Percentiles rank a stretch among this genome's conserved stretches.
These are phyloP conservation scores for Drosophila merina DNA, from an alignment of 2,888 invertebrate species.

Conservation along the genomic window DNA sequence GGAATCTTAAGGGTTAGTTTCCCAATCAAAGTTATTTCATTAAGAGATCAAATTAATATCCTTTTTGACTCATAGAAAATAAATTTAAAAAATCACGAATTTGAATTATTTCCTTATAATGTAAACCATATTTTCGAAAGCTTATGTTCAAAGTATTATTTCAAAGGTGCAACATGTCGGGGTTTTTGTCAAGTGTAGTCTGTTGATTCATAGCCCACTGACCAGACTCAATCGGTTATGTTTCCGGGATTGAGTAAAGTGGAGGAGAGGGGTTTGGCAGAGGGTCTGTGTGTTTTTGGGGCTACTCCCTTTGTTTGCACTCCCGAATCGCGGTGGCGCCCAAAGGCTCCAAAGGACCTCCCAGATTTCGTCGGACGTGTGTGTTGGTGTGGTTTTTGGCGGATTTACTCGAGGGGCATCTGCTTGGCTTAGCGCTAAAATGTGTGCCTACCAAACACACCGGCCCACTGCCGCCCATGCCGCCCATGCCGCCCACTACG, in stretches of 20 bases:
- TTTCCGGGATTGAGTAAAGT: slow-evolving; percentile 2
- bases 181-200: not conserved
- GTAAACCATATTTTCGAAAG: too few species aligned
- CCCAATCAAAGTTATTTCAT: too few species aligned
- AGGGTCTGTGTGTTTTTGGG: slow-evolving; percentile 39
- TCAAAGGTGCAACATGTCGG: too few species aligned
- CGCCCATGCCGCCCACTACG: not conserved
- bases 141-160: too few species aligned
- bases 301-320: slow-evolving; percentile 66
- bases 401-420: slow-evolving; percentile 56
- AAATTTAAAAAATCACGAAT: too few species aligned
- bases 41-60: too few species aligned
- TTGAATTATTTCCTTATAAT: too few species aligned
- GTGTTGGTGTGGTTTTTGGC: slow-evolving; percentile 67
- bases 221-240: not conserved
- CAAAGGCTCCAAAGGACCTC: slow-evolving; percentile 41
- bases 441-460: slow-evolving; percentile 50
- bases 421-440: slow-evolving; percentile 66
- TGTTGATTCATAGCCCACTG: not conserved
- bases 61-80: too few species aligned
- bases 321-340: slow-evolving; percentile 47
- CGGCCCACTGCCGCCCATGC: not conserved
- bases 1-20: too few species aligned
- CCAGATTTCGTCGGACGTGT: slow-evolving; percentile 59
- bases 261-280: not conserved